Evolutionary conservation across 2,888 invertebrate species (phyloP).

Genomic region (Luperina testacea): DNA sequence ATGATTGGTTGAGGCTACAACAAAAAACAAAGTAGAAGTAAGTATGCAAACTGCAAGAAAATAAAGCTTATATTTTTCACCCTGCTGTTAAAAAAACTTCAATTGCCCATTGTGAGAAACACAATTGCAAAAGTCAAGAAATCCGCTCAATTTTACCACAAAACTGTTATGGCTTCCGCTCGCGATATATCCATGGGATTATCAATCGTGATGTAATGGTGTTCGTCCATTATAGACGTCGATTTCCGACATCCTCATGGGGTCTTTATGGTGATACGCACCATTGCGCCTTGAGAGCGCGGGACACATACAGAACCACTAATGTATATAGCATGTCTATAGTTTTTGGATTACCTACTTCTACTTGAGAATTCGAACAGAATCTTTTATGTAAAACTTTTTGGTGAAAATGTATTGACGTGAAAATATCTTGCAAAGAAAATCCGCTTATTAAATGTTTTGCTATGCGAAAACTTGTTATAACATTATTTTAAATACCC

Average conservation of each 20-base stretch:
- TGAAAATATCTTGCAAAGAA: conserved; percentile 22
- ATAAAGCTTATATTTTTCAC: not conserved
- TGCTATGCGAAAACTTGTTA: not conserved
- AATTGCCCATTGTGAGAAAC: conserved; percentile 56
- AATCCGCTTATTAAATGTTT: conserved; percentile 19
- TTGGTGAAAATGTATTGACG: not conserved
- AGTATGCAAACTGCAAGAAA: not conserved
- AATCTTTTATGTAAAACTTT: not conserved
- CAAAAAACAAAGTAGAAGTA: not conserved
- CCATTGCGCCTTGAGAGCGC: conserved; percentile 83
- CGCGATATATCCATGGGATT: conserved; percentile 88
- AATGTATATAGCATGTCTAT: conserved; percentile 66
- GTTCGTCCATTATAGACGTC: conserved; percentile 88
- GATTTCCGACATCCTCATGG: conserved; percentile 87
- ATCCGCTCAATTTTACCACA: conserved; percentile 89
- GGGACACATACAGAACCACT: conserved; percentile 76
- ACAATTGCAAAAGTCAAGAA: conserved; percentile 72
- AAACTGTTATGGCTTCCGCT: conserved; percentile 90
- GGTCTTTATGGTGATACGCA: conserved; percentile 88
- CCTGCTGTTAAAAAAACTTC: conserved; percentile 31
- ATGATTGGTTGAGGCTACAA: not conserved
- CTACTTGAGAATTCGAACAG: conserved; percentile 13
- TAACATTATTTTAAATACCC: not conserved
- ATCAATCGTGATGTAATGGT: conserved; percentile 90
- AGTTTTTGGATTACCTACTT: conserved; percentile 50